Evolutionary conservation across 2,797 vertebrate species (phyloP).

Genomic region (Periparus ater): DNA sequence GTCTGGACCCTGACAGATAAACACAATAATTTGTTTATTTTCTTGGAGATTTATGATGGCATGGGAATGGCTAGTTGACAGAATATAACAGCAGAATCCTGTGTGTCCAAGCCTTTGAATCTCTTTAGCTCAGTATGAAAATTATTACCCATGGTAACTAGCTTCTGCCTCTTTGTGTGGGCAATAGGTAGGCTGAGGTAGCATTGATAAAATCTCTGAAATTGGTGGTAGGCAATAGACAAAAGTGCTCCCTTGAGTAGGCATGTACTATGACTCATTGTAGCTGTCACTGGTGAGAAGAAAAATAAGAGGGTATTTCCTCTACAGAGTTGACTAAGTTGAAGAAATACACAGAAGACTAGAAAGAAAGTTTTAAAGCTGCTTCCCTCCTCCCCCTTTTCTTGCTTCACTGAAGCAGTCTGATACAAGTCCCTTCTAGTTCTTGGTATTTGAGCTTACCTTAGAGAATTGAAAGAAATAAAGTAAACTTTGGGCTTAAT

Average conservation of each 20-base stretch:
- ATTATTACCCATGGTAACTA: neutral
- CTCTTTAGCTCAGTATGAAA: neutral
- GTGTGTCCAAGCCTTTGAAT: neutral
- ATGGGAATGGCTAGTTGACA: neutral
- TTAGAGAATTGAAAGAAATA: constrained; percentile 24
- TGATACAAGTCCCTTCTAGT: neutral
- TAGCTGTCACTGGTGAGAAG: neutral
- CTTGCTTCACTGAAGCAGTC: neutral
- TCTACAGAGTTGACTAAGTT: neutral
- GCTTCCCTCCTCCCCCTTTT: neutral
- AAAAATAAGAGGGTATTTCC: neutral
- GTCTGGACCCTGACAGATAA: neutral
- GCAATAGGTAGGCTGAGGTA: neutral
- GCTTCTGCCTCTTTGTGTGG: neutral
- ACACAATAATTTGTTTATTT: neutral
- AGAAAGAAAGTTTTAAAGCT: neutral
- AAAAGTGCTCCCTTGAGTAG: neutral
- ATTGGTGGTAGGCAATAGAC: neutral
- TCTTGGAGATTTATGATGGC: neutral
- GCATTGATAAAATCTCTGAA: neutral
- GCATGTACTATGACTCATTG: neutral
- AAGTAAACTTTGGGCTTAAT: constrained; percentile 6
- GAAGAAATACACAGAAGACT: neutral
- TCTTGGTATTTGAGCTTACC: constrained; percentile 1
- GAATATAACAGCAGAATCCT: neutral